Percentiles rank a stretch among this genome's conserved stretches.
Conservation (phyloP, 2,888 invertebrate species). For the Rhagophthalmus giganteus region DNA sequence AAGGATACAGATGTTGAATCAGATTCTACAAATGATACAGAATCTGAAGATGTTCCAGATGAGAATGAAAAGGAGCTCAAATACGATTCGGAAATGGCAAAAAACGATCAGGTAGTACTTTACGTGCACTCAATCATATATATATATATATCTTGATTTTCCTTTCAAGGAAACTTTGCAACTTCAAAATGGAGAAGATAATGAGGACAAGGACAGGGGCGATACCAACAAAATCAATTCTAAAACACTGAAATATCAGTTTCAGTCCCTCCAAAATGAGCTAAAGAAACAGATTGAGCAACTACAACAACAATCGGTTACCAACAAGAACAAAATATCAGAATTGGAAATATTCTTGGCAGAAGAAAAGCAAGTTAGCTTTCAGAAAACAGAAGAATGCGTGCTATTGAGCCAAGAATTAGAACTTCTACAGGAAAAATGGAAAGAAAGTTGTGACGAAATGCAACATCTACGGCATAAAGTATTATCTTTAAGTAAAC, state of each 20-base stretch:
- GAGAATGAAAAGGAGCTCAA: constrained; percentile 30
- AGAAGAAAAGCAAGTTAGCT: constrained; percentile 43
- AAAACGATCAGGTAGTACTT: constrained; percentile 19
- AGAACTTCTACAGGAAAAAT: constrained; percentile 49
- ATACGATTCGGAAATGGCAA: constrained; percentile 22
- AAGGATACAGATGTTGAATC: constrained; percentile 8
- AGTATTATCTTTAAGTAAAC: constrained; percentile 3
- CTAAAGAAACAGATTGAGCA: constrained; percentile 49
- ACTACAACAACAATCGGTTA: constrained; percentile 44
- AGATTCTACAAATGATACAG: constrained; percentile 10
- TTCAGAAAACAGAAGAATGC: constrained; percentile 41
- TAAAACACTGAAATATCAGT: constrained; percentile 53
- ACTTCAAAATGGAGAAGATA: constrained; percentile 12
- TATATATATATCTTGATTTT: too few relatives aligned
- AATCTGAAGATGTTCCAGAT: background rate
- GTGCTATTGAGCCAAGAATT: constrained; percentile 46
- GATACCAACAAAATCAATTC: constrained; percentile 42
- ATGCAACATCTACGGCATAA: constrained; percentile 3
- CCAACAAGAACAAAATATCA: constrained; percentile 44
- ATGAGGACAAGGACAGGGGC: constrained; percentile 3
- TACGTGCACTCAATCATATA: too few relatives aligned
- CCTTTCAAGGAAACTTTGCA: constrained; percentile 17
- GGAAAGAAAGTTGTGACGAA: constrained; percentile 33
- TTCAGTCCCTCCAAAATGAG: constrained; percentile 50
- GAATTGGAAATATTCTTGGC: constrained; percentile 43